Evolutionary conservation across 1,140 invertebrate species (phyloP), one percentile per base, ranked within the genome.

Genomic region (Cryptotermes secundus): DNA sequence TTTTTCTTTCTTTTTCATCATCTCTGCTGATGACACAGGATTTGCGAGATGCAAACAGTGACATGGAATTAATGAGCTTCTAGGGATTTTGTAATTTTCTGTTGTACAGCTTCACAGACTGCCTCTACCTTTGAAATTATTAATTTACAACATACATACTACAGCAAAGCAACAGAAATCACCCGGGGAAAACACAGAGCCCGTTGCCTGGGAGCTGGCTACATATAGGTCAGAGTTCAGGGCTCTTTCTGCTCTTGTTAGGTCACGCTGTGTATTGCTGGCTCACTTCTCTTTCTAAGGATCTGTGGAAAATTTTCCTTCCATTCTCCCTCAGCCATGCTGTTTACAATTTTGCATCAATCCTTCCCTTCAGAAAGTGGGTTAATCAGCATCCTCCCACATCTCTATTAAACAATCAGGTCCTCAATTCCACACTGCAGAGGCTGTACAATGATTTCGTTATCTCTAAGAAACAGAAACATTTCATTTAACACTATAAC

Each of bases 81-180:
- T 31, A 72, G n/a, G 26, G 59, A 72, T 49, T 49, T 49, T 49
- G 0, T 49, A 49, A 49, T 49, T 49, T 49, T 49, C 45, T 49
- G 0, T 19, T 49, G 45, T 49, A 49, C 45, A 19, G 45, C 45
- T 49, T 49, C 45, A 49, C 10, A 19, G 45, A 72, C 59, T 14
- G 6, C 6, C 26, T 72, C 59, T 31, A 31, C 59, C 59, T 72
- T 31, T 72, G 59, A 72, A 26, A 31, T 72, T 26, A 72, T 72
- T 72, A 72, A 72, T 72, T 72, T 72, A 26, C 59, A 72, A 72
- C 59, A 72, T n/a, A 72, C 59, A 72, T n/a, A 72, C 26, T 26
- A 72, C 3, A 72, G 59, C 26, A 72, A 72, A 72, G 59, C 59
- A 72, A 31, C n/a, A 59, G 53, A 59, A 59, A 59, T 59, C 53